Evolutionary conservation across 2,797 vertebrate species (phyloP), one percentile per base, ranked within the genome.

Genomic region (Phataginus tricuspis): DNA sequence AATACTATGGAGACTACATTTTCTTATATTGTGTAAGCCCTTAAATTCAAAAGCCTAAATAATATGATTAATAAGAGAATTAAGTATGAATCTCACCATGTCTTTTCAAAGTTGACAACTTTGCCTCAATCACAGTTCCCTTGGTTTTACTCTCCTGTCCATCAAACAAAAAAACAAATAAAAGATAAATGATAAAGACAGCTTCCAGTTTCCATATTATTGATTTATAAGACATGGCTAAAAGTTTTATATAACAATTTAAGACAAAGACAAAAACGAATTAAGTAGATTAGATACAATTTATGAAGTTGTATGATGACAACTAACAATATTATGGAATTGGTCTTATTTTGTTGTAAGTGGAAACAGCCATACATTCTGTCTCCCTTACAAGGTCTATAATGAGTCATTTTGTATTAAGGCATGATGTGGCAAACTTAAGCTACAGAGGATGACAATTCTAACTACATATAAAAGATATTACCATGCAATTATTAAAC

Each of bases 221-320:
- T 93, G 63, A 90, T 78, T 77, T 83, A 90, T 13, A 75, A 94
- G 74, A 69, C n/a, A 87, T 25, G 31, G 93, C 37, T 61, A 85
- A 88, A 91, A 68, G 3, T 96, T 96, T 95, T 83, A 91, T 8
- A 10, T 0, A 18, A 90, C 34, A 80, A 97, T 78, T 39, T 96
- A 71, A 92, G 69, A 87, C 18, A 96, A 93, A 91, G 71, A 64
- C 66, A 84, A 72, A 68, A 96, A 59, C 4, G 29, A 27, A 93
- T 87, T 90, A 91, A 96, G 12, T 4, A 86, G 7, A 66, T 71
- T 75, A 79, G 8, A 96, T 97, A 94, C 86, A 74, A 95, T n/a
- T 86, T 29, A 71, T 93, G 49, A 91, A 90, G n/a, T 59, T 69
- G 25, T 29, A 37, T 53, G 8, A 31, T 13, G 86, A 29, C 3